Base-by-base conservation (phyloP, 2,113 vertebrate genomes). In the Thamnophis sirtalis region DNA sequence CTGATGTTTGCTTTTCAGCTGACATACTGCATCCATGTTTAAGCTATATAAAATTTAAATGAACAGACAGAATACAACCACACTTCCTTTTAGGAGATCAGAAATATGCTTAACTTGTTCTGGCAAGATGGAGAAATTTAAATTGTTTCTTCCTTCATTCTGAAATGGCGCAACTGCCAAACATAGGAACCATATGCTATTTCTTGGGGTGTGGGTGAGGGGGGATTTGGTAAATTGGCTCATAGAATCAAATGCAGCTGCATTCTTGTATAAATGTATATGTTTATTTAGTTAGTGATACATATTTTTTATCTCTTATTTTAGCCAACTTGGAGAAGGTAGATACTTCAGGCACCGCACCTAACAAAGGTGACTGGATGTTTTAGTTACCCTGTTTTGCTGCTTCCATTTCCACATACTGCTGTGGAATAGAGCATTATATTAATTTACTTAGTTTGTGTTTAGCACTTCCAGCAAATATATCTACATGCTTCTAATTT, bases 291-390 rank as follows among this genome's bases (percentile, higher is more conserved):
- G 88, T 93, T 50, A 91, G 51, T 89, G n/a, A 60, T 91, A 26
- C 84, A 93, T 88, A 88, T 88, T 55, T 93, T 95, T 96, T 96
- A 50, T 93, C 68, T 94, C 89, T 92, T 94, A 55, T 92, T 96
- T 89, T 95, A 96, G 93, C 92, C 11, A 86, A 91, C 90, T 85
- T 88, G 48, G 58, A 60, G 91, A 94, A 93, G 92, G 92, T 95
- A 92, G 89, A 58, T 94, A 91, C 94, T 93, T 51, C 89, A 89
- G 92, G 89, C 95, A 87, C 92, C 73, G 38, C 92, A 93, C 92
- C 89, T 95, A 86, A 9, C 94, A 95, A 94, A 95, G 95, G 94
- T 96, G 94, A 96, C 90, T 43, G 56, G 84, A 89, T 92, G 21
- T 91, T 95, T 90, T 87, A 91, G 4, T 33, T 1, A 15, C 93